A percentile compares a stretch with the other conserved stretches of the same genome.
Evolutionary conservation across 2,797 vertebrate species (phyloP).

Genomic region (Helarctos malayanus): DNA sequence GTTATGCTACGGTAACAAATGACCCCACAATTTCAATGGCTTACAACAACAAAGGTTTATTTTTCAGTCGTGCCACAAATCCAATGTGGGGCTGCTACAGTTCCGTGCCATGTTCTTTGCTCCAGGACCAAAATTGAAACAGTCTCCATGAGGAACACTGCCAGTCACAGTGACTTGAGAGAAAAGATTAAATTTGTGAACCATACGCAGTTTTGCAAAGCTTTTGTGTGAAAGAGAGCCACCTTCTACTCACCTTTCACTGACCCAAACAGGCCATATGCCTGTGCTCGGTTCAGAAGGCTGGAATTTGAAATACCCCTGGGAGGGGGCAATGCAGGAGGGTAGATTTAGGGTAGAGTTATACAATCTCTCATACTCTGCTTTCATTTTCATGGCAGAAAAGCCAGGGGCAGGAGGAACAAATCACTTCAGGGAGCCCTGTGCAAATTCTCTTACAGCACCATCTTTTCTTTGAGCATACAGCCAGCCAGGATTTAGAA

Average conservation of each 20-base stretch:
- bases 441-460: not conserved
- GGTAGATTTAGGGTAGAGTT: not conserved
- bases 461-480: not conserved
- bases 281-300: not conserved
- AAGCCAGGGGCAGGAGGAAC: not conserved
- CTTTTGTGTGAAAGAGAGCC: not conserved
- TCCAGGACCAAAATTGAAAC: not conserved
- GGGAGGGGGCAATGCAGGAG: not conserved
- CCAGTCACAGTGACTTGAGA: not conserved
- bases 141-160: not conserved
- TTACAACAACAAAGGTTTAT: not conserved
- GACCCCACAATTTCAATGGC: not conserved
- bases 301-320: not conserved
- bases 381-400: constrained; percentile 24
- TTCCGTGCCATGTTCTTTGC: not conserved
- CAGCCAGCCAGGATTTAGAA: not conserved
- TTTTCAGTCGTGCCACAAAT: not conserved
- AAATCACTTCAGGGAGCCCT: not conserved
- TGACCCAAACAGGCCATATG: not conserved
- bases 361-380: too few relatives aligned
- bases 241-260: not conserved
- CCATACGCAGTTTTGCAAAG: not conserved
- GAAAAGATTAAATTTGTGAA: not conserved
- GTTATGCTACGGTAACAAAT: constrained; percentile 15
- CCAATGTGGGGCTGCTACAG: not conserved